These are phyloP conservation scores for Calameuta pallipes DNA, from an alignment of 2,888 invertebrate species.

Conservation along the genomic window DNA sequence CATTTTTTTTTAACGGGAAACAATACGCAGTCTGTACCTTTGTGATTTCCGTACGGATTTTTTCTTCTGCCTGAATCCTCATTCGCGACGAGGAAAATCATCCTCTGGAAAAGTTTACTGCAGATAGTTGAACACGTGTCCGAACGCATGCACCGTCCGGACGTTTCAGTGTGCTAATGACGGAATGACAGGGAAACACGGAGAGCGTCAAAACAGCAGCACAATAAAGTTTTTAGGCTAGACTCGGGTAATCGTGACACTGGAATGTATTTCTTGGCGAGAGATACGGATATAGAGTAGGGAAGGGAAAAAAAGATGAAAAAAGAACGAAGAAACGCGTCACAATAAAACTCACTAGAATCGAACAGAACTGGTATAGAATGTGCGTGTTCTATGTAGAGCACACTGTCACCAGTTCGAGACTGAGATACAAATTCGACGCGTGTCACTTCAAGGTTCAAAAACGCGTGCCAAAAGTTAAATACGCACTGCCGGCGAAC, in stretches of 20 bases:
- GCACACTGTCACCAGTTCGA: not conserved
- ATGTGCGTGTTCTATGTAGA: not conserved
- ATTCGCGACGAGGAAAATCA: not conserved
- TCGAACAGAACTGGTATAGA: not conserved
- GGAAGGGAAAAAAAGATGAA: not conserved
- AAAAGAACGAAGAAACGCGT: not conserved
- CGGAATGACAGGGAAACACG: not conserved
- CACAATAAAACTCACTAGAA: not conserved
- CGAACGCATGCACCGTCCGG: not conserved
- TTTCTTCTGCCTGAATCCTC: not conserved
- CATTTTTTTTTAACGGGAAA: not conserved
- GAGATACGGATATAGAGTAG: not conserved
- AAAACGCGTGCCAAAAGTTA: constrained; percentile 7
- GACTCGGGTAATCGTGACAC: not conserved
- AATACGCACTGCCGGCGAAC: constrained; percentile 2
- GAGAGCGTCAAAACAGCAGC: not conserved
- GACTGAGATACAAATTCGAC: not conserved
- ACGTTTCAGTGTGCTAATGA: not conserved
- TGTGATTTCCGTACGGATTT: not conserved
- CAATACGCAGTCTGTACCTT: not conserved
- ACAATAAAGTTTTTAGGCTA: not conserved
- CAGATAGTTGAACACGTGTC: not conserved
- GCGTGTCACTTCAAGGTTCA: constrained; percentile 10
- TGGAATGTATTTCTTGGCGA: not conserved
- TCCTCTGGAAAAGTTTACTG: not conserved